Base-by-base conservation (phyloP, 2,113 vertebrate genomes). In the Pao palembangensis region DNA sequence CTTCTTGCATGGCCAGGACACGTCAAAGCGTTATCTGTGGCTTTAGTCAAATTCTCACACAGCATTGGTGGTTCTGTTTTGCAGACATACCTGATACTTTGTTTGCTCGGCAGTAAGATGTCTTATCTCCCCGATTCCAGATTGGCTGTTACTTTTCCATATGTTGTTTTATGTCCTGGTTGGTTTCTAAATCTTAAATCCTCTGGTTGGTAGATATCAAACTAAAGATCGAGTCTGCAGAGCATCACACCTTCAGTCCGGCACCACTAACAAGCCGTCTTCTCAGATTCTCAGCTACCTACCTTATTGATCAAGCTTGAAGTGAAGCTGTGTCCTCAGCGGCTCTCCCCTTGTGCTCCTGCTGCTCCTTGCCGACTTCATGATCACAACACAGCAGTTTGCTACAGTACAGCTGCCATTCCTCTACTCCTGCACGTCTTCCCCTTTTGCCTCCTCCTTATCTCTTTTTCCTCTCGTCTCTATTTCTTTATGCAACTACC, bases 71-170 rank as follows among this genome's bases (percentile, higher is more conserved):
- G 23, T 54, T 66, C 8, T 61, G 54, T 69, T 58, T 10, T 57
- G 18, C 47, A 31, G 48, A n/a, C 86, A 60, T 80, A 89, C 86
- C 85, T 76, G 70, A 57, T 28, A 55, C 55, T 69, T 72, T 66
- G 38, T 57, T 6, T 17, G 61, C 44, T 81, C 67, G 55, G 61
- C 55, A 61, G 69, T 25, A 65, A 61, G 50, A 64, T 17, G 38
- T 46, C 61, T 75, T 38, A 31, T 51, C 61, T 52, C 59, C 56
- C 28, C 28, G 38, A 53, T 42, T 80, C 64, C 80, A 73, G 68
- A 65, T 64, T 64, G 55, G 43, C 43, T 17, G 58, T 41, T 52
- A 51, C 52, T 76, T 72, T 73, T 18, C 51, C 17, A 8, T 62
- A 51, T 52, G 70, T 59, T 60, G 42, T 58, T 58, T 16, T 73